Evolutionary conservation across 2,113 vertebrate genomes (phyloP), one percentile per base, ranked within the genome.

Genomic region (Gasterosteus aculeatus): DNA sequence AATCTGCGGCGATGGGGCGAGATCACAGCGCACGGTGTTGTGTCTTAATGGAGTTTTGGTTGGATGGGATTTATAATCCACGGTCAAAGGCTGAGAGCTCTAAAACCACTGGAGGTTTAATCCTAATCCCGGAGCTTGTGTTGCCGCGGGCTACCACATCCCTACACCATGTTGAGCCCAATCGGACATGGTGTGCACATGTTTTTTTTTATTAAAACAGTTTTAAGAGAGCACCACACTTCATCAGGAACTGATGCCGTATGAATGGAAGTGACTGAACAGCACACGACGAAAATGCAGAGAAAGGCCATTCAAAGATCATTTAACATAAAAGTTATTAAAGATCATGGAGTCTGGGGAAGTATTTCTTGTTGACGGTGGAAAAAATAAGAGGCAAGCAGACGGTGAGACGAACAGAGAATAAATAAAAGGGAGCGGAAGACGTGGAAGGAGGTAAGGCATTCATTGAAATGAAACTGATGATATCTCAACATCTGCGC

Each of bases 91-190:
- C 49, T 81, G 71, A 63, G 64, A 58, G 73, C 81, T 81, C 63
- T 81, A 76, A 84, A 69, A 82, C 81, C 82, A 75, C 65, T 78
- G 42, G 71, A 78, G 54, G 59, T 80, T 84, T 90, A 93, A 91
- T 91, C 88, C 89, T 92, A 93, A 90, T 92, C 88, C 88, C 79
- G 51, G 39, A 67, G 75, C 64, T 79, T 39, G 35, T 38, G 26
- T 16, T 76, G 29, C 41, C 51, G 41, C 39, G 10, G 44, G 16
- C 59, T 47, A 39, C 22, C 49, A 73, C 53, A 62, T 59, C 59
- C 12, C 38, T 19, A 29, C 42, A 16, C 22, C 22, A 57, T 47
- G 29, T 15, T 73, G n/a, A 56, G 16, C 26, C 60, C 22, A 62
- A 60, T 29, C 33, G 35, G 29, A 66, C 49, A 39, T 47, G 11